phyloP scores from a whole-genome alignment of 2,113 vertebrate species.

The Megaceryle maxima region DNA sequence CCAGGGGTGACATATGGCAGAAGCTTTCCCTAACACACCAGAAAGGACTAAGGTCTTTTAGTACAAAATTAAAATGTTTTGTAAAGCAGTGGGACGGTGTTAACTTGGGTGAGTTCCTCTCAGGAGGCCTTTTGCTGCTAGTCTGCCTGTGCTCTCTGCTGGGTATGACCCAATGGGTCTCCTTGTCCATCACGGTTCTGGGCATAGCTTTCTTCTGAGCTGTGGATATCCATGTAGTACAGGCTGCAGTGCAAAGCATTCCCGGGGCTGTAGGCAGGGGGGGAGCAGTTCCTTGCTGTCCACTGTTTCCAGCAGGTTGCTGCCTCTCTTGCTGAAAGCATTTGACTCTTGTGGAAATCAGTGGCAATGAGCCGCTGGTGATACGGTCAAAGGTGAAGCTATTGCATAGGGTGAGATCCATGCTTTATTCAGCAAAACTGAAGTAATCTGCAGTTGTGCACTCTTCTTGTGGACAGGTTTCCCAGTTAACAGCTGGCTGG shows the following conservation, averaged over 20 bases:
- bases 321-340: background rate
- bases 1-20: background rate
- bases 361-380: background rate
- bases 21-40: background rate
- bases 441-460: background rate
- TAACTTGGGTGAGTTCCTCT: background rate
- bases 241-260: background rate
- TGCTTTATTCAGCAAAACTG: background rate
- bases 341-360: background rate
- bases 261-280: background rate
- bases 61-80: background rate
- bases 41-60: background rate
- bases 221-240: background rate
- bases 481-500: background rate
- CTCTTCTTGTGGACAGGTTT: background rate
- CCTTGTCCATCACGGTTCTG: background rate
- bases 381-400: background rate
- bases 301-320: background rate
- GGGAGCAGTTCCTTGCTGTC: background rate
- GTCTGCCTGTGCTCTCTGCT: background rate
- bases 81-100: background rate
- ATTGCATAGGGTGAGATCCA: rapidly evolving
- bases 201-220: background rate
- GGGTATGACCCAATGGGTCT: background rate
- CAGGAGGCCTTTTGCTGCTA: background rate